Conservation (phyloP, 2,797 vertebrate species). For the Cichlasoma orientale region DNA sequence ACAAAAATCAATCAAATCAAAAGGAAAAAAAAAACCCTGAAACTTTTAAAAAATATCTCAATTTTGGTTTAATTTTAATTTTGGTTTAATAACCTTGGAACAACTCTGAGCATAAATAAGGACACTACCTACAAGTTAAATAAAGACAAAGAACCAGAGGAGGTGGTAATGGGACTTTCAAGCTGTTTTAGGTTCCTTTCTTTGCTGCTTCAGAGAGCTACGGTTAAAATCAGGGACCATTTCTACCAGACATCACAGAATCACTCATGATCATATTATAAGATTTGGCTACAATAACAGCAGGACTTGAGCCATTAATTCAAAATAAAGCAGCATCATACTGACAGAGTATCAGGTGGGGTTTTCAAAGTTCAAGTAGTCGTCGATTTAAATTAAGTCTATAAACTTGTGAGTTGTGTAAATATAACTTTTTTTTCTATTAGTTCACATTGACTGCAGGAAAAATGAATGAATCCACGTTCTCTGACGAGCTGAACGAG, state of each 20-base stretch:
- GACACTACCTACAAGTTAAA: background rate
- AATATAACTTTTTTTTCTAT: background rate
- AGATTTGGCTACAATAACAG: background rate
- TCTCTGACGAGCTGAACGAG: no score
- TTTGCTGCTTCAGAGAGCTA: background rate
- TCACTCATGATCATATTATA: background rate
- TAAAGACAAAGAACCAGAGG: background rate
- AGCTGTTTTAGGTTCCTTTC: background rate
- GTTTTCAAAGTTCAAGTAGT: background rate
- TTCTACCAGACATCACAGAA: background rate
- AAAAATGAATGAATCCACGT: no score
- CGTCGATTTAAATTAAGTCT: background rate
- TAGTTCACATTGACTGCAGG: no score
- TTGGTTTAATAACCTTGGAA: background rate
- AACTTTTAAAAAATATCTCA: background rate
- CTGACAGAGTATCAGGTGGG: rapidly evolving
- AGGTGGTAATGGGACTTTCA: no score
- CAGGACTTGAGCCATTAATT: rapidly evolving
- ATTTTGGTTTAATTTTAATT: background rate
- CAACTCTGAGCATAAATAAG: background rate
- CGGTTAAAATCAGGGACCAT: background rate
- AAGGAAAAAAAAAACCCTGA: background rate
- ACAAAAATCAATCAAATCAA: background rate
- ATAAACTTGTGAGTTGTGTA: background rate
- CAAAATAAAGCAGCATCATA: background rate